Evolutionary conservation across 2,888 invertebrate species (phyloP).

Genomic region (Synergus gifuensis): DNA sequence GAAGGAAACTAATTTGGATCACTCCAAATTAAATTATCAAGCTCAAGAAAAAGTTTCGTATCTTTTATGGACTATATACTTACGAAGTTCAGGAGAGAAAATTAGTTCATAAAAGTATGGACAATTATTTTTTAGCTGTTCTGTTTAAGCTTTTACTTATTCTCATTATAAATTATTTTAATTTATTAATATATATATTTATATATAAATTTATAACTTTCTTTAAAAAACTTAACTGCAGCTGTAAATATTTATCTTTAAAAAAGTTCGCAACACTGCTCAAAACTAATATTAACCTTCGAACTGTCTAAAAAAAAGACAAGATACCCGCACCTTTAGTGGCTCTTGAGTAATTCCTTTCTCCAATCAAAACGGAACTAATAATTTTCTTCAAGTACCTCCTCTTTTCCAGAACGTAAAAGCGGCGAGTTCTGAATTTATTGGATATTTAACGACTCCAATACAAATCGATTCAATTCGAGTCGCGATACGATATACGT

Average conservation of each 20-base stretch:
- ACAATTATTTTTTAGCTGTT: too few relatives aligned
- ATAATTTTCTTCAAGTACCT: slow-evolving; percentile 9
- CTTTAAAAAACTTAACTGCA: too few relatives aligned
- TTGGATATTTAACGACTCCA: not conserved
- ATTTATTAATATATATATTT: too few relatives aligned
- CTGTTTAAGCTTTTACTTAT: too few relatives aligned
- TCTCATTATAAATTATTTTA: too few relatives aligned
- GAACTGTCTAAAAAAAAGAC: not conserved
- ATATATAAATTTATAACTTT: too few relatives aligned
- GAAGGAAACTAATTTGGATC: not conserved
- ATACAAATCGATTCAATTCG: not conserved
- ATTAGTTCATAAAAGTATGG: not conserved
- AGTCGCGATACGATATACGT: not conserved
- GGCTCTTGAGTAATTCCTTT: not conserved
- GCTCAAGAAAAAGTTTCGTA: not conserved
- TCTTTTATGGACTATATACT: not conserved
- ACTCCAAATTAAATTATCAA: not conserved
- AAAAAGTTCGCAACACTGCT: too few relatives aligned
- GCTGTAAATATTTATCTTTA: too few relatives aligned
- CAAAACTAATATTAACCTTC: too few relatives aligned
- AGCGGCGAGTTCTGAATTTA: not conserved
- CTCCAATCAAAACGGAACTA: slow-evolving; percentile 5
- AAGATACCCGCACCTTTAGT: not conserved
- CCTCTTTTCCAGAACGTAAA: slow-evolving; percentile 8
- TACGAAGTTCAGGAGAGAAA: not conserved